Evolutionary conservation across 2,888 invertebrate species (phyloP).

Genomic region (Andricus curvator): DNA sequence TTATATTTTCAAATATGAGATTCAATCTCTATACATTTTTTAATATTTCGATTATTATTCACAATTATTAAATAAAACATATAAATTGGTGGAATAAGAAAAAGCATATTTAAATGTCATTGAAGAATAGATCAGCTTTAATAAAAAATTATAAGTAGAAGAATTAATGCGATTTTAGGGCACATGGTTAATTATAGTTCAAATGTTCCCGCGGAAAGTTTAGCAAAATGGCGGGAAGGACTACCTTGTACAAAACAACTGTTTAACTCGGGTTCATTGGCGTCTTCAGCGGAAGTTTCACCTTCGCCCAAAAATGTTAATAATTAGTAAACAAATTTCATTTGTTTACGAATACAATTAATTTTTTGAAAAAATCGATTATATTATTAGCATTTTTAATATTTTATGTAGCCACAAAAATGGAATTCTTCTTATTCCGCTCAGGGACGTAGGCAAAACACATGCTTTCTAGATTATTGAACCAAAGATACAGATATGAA

Average conservation of each 20-base stretch:
- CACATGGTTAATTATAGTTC: not conserved
- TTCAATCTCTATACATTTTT: too few species aligned
- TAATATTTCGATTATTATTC: too few species aligned
- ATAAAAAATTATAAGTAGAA: not conserved
- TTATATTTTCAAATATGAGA: too few species aligned
- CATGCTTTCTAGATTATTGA: not conserved
- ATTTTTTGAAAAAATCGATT: not conserved
- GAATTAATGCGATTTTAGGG: not conserved
- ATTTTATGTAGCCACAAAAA: not conserved
- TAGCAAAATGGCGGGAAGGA: not conserved
- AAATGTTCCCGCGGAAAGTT: not conserved
- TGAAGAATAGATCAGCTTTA: not conserved
- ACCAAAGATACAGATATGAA: too few species aligned
- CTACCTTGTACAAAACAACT: not conserved
- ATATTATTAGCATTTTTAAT: not conserved
- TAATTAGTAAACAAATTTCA: not conserved
- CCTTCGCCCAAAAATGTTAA: slow-evolving; percentile 12
- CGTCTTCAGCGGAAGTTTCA: slow-evolving; percentile 4
- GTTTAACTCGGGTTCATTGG: not conserved
- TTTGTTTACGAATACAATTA: not conserved
- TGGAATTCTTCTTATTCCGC: not conserved
- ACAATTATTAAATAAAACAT: too few species aligned
- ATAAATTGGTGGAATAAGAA: not conserved
- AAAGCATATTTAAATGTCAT: not conserved
- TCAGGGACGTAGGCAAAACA: not conserved